A percentile compares a stretch with the other conserved stretches of the same genome.
These are phyloP conservation scores for Epsilonema sp. DNA, from an alignment of 2,888 invertebrate genomes.

Conservation along the genomic window DNA sequence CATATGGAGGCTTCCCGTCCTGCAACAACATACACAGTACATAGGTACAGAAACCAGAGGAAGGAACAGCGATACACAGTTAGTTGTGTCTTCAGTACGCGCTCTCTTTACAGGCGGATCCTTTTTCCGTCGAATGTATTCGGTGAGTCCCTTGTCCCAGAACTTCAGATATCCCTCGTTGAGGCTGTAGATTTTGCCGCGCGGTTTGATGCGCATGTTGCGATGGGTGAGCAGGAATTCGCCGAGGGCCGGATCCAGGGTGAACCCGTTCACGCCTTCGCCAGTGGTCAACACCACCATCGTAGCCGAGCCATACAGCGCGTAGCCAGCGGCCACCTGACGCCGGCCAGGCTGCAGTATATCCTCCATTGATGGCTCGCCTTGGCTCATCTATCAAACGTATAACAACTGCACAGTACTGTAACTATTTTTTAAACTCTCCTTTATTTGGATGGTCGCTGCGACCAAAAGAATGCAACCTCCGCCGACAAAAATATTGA, in stretches of 20 bases:
- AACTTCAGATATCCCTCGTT: conserved; percentile 46
- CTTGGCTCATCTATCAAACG: conserved; percentile 4
- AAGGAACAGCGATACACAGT: no score
- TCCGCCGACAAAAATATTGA: no score
- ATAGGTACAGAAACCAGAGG: no score
- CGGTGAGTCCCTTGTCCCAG: conserved; percentile 42
- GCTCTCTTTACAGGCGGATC: conserved; percentile 44
- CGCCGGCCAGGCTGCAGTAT: conserved; percentile 63
- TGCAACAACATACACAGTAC: conserved; percentile 18
- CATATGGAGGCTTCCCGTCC: conserved; percentile 56
- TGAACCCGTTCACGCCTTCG: conserved; percentile 59
- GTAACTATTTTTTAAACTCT: no score
- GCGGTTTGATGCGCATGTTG: conserved; percentile 57
- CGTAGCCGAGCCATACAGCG: conserved; percentile 84
- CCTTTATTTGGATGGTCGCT: no score
- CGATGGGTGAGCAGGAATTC: conserved; percentile 58
- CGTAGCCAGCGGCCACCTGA: conserved; percentile 82
- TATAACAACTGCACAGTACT: no score
- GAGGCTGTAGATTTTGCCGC: conserved; percentile 67
- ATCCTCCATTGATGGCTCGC: conserved; percentile 44
- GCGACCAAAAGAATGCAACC: no score
- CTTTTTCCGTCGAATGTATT: conserved; percentile 49
- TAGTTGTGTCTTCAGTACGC: neutral
- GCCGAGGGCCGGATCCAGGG: conserved; percentile 46
- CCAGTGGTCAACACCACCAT: conserved; percentile 74